These are phyloP conservation scores for Pogonophryne albipinna DNA, from an alignment of 2,797 vertebrate species.

Conservation along the genomic window DNA sequence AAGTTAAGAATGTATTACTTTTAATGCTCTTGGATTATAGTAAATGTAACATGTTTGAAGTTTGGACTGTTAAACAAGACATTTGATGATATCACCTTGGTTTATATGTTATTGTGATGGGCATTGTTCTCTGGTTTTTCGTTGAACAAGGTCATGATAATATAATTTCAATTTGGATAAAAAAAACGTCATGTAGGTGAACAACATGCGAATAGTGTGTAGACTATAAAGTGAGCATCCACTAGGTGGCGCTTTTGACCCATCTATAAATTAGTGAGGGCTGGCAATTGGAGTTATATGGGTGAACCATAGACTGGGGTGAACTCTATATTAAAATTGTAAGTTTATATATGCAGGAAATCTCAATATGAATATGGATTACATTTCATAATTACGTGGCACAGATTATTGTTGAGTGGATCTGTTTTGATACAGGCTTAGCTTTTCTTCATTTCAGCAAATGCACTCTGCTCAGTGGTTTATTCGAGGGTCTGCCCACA, in stretches of 20 bases:
- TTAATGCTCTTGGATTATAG: background rate
- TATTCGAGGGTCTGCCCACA: conserved; percentile 58
- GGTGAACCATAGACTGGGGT: background rate
- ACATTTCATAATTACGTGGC: conserved; percentile 40
- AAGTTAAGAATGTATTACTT: background rate
- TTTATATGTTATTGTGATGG: background rate
- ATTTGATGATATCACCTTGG: background rate
- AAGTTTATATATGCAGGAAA: conserved; percentile 11
- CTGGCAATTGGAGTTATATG: background rate
- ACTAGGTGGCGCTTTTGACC: conserved; percentile 60
- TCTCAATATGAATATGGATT: conserved; percentile 14
- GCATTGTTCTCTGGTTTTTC: background rate
- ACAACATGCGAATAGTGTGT: background rate
- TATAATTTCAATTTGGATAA: background rate
- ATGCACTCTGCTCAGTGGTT: conserved; percentile 50
- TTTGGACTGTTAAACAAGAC: background rate
- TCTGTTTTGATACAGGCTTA: conserved; percentile 37
- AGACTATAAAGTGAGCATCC: conserved; percentile 12
- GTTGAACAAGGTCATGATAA: background rate
- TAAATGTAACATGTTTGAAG: background rate
- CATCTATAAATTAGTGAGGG: background rate
- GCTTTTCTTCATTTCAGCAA: conserved; percentile 50
- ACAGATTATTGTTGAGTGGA: conserved; percentile 26
- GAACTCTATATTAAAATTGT: background rate
- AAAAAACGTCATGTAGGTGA: background rate